phyloP scores from a whole-genome alignment of 1,140 invertebrate genomes.

The Penaeus japonicus region DNA sequence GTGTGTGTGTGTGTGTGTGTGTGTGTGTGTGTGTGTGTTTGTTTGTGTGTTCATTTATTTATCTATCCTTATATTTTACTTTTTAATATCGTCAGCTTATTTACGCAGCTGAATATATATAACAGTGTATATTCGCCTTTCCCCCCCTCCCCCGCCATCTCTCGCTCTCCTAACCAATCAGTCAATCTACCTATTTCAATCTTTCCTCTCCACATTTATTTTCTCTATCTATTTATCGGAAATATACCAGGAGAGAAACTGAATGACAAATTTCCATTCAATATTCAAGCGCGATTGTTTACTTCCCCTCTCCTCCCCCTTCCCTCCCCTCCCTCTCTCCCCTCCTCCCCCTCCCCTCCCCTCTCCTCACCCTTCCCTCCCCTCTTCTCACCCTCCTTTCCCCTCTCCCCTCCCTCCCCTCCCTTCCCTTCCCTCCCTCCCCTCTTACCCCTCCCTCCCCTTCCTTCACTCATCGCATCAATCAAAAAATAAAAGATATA shows the following conservation, averaged over 20 bases:
- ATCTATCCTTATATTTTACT: too few species aligned
- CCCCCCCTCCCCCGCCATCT: neutral
- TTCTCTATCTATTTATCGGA: too few species aligned
- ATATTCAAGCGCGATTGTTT: neutral
- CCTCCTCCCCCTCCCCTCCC: neutral
- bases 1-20: neutral
- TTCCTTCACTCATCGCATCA: too few species aligned
- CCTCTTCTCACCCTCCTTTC: neutral
- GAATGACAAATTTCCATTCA: too few species aligned
- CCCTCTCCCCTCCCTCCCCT: neutral
- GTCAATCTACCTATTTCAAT: neutral
- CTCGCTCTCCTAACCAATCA: too few species aligned
- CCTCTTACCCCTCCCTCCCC: too few species aligned
- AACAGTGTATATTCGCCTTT: neutral
- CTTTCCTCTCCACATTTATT: neutral
- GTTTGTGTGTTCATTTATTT: neutral
- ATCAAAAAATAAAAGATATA: too few species aligned
- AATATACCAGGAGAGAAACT: too few species aligned
- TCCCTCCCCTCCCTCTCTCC: neutral
- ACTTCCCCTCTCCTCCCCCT: neutral
- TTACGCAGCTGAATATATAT: neutral
- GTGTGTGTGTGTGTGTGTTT: neutral
- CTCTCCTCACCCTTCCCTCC: neutral
- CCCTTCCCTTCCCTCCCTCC: too few species aligned
- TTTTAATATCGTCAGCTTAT: neutral